A percentile compares a stretch with the other conserved stretches of the same genome.
These are phyloP conservation scores for Sebastes baramenuke DNA, from an alignment of 2,797 vertebrate species.

Conservation along the genomic window DNA sequence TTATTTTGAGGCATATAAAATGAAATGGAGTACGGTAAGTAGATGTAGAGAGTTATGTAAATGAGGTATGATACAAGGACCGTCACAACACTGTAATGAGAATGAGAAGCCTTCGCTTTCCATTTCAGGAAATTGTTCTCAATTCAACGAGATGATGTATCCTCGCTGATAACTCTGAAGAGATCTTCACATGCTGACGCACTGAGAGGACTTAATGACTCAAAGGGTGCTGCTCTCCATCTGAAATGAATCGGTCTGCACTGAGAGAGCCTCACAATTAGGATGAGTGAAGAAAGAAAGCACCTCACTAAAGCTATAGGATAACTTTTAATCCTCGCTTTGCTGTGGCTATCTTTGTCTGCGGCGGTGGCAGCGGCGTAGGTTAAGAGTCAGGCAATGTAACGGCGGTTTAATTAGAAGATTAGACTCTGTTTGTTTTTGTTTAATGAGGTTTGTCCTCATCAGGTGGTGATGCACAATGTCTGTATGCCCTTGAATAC, in stretches of 20 bases:
- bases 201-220: constrained; percentile 63
- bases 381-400: constrained; percentile 14
- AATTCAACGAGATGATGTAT: constrained; percentile 60
- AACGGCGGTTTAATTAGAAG: constrained; percentile 36
- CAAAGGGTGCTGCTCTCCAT: constrained; percentile 55
- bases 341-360: constrained; percentile 4
- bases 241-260: constrained; percentile 48
- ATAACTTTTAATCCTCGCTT: constrained; percentile 35
- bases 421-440: constrained; percentile 46
- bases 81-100: constrained; percentile 34
- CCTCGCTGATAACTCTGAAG: constrained; percentile 66
- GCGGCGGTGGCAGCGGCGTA: background rate
- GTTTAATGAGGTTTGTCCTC: constrained; percentile 34
- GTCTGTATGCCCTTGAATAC: background rate
- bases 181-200: constrained; percentile 66
- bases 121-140: constrained; percentile 67
- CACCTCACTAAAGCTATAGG: constrained; percentile 20
- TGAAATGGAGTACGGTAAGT: background rate
- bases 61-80: constrained; percentile 20
- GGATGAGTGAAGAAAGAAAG: constrained; percentile 25
- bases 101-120: constrained; percentile 49
- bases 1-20: background rate
- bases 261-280: constrained; percentile 23
- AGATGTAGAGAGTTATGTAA: constrained; percentile 19
- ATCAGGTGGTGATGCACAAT: background rate